Base-by-base conservation (phyloP, 2,888 invertebrate species). In the Oscheius myriophilus region DNA sequence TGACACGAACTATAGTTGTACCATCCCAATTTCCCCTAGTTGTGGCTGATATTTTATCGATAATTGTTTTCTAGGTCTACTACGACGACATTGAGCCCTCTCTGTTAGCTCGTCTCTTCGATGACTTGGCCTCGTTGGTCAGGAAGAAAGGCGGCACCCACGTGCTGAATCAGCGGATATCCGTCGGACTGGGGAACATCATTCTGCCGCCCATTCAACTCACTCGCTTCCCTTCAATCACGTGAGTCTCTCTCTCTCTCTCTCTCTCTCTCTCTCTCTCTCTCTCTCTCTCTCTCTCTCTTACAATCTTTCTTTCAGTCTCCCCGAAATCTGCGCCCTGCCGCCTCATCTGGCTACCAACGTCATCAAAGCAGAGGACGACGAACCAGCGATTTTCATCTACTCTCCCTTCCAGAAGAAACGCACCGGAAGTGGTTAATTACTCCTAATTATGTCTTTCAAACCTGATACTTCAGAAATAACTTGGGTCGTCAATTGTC, bases 181-280 rank as follows among this genome's bases (percentile, higher is more conserved):
- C 75, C 11, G 73, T 86, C 11, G 83, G 80, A 16, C 71, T 79
- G 25, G 78, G 78, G 26, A 82, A 78, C 16, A 82, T 86, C 26
- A 79, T 85, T 25, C 76, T 85, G 18, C 82, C 85, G 18, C 79
- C 84, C 16, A 73, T 85, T 9, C 84, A 86, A 55, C 67, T 85
- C 58, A 82, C 80, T 2, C 69, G 82, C 21, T 84, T 85, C 45
- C 85, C 85, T 14, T 72, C 78, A 16, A 75, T 85, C 26, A 72
- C 67, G 83, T 83, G 51, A 70, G 81, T 70, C 26, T 14, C 25
- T 7, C 21, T 11, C 6, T 43, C 51, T 23, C 51, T 41, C 18
- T 6, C 23, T 14, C 4, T 33, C 33, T 61, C 16, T 14, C 33
- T 7, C 4, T n/a, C 12, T 33, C 6, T 64, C 12, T 71, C n/a